These are phyloP conservation scores for Eulemur mongoz DNA, from an alignment of 2,797 vertebrate genomes.

Conservation along the genomic window DNA sequence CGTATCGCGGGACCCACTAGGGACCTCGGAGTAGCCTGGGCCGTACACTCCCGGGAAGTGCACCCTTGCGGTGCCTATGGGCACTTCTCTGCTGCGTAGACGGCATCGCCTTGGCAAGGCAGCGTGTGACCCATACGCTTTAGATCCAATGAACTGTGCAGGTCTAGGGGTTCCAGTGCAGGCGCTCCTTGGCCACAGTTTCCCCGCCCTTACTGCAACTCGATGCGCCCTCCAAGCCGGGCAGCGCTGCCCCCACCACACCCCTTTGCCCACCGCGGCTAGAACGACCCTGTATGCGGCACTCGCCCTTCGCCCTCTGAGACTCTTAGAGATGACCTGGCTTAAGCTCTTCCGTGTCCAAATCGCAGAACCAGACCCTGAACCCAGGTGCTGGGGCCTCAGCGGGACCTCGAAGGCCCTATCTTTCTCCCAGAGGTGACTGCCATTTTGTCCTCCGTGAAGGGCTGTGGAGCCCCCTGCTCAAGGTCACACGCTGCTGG, in stretches of 20 bases:
- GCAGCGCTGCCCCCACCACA: neutral
- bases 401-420: neutral
- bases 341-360: neutral
- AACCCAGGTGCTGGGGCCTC: neutral
- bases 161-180: neutral
- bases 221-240: accelerated
- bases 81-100: neutral
- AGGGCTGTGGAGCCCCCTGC: neutral
- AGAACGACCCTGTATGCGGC: accelerated
- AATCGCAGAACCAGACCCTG: neutral
- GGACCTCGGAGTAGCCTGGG: neutral
- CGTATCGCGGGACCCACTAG: neutral
- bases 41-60: neutral
- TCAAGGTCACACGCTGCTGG: conserved; percentile 1
- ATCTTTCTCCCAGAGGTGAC: neutral
- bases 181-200: neutral
- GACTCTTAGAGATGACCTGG: neutral
- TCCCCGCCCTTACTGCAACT: neutral
- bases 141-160: neutral
- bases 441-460: neutral
- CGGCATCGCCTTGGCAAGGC: neutral
- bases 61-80: neutral
- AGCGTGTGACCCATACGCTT: neutral
- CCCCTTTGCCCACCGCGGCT: neutral
- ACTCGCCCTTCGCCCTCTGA: neutral